phyloP scores from a whole-genome alignment of 1,140 invertebrate species.

The Phymorhynchus buccinoides region DNA sequence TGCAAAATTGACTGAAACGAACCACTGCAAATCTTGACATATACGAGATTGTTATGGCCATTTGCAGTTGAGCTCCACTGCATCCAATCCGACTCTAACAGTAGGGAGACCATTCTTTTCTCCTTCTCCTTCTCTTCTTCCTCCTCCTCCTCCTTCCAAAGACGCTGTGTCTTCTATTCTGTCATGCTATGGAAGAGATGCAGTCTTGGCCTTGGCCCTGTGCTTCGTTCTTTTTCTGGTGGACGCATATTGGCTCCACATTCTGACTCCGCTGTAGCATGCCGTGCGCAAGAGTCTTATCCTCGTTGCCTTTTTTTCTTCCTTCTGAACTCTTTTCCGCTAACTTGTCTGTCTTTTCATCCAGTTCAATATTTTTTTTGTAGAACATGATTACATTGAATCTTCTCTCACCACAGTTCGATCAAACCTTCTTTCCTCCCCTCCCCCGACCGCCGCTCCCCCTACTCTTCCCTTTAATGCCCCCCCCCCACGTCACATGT shows the following conservation, averaged over 20 bases:
- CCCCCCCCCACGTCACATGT: too few species aligned
- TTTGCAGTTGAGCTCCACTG: background rate
- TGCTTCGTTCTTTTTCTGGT: slow-evolving; percentile 21
- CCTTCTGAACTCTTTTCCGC: too few species aligned
- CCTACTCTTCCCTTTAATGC: too few species aligned
- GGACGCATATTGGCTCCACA: slow-evolving; percentile 19
- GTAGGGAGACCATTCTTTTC: slow-evolving; percentile 6
- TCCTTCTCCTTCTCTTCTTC: background rate
- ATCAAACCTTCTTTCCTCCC: too few species aligned
- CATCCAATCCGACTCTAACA: background rate
- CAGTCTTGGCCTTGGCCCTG: background rate
- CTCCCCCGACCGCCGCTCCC: too few species aligned
- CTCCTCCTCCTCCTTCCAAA: background rate
- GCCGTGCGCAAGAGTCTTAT: background rate
- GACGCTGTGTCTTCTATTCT: background rate
- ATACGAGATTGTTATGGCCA: background rate
- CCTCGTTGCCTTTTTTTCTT: background rate
- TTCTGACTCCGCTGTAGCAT: background rate
- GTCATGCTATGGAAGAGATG: background rate
- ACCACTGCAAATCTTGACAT: background rate
- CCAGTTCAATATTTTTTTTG: background rate
- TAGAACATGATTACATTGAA: too few species aligned
- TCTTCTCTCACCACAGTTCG: too few species aligned
- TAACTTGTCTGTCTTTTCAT: background rate
- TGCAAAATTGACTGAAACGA: too few species aligned